Conservation (phyloP, 2,888 invertebrate genomes). For the Drosophila longiperda region DNA sequence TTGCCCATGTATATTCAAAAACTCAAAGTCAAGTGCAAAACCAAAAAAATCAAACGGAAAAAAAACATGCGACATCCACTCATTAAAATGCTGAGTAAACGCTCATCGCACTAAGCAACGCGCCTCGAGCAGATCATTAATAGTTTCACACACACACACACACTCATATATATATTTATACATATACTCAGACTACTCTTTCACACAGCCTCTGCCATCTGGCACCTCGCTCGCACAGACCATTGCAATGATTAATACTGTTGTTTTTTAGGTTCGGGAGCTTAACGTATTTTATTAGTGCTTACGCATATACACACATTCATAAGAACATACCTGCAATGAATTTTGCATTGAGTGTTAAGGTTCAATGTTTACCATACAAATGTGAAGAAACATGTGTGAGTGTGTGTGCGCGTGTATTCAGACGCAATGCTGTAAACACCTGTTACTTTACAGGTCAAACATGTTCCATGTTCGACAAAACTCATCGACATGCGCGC, state of each 20-base stretch:
- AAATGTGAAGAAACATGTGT: conserved; percentile 24
- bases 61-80: conserved; percentile 51
- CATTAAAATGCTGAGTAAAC: conserved; percentile 69
- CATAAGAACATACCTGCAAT: conserved; percentile 9
- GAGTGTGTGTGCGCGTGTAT: not conserved
- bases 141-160: conserved; percentile 14
- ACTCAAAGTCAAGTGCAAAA: conserved; percentile 70
- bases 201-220: not conserved
- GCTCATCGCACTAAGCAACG: conserved; percentile 36
- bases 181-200: not conserved
- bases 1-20: conserved; percentile 40
- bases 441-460: conserved; percentile 63
- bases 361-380: conserved; percentile 37
- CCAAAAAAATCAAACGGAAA: conserved; percentile 8
- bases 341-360: conserved; percentile 37
- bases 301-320: conserved; percentile 3
- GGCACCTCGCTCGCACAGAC: conserved; percentile 5
- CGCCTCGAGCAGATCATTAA: conserved; percentile 48
- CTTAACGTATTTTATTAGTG: conserved; percentile 7
- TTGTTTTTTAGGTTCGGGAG: conserved; percentile 1
- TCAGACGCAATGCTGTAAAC: conserved; percentile 37
- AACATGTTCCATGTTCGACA: conserved; percentile 52
- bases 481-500: conserved; percentile 49
- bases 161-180: conserved; percentile 1
- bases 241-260: conserved; percentile 5